These are phyloP conservation scores for Theristus sp. DNA, from an alignment of 2,888 invertebrate species.

Conservation along the genomic window DNA sequence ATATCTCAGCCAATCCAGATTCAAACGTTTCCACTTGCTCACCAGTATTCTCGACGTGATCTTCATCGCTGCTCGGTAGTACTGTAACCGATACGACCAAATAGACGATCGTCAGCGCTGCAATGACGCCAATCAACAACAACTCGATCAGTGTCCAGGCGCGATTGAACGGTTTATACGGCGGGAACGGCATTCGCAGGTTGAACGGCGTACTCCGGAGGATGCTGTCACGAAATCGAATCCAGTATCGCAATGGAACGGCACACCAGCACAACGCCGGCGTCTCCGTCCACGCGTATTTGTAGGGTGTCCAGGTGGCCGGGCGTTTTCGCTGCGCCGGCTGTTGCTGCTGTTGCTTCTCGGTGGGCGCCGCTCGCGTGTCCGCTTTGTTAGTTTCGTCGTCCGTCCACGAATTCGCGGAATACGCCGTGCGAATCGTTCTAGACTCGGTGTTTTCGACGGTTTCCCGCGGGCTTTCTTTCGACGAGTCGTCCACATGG, in stretches of 20 bases:
- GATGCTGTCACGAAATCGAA: background rate
- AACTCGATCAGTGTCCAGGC: background rate
- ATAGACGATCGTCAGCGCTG: background rate
- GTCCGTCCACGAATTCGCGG: too few species aligned
- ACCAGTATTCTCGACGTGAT: background rate
- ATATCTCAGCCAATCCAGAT: background rate
- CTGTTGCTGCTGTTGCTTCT: too few species aligned
- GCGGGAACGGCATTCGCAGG: background rate
- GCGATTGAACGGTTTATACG: background rate
- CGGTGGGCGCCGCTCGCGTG: too few species aligned
- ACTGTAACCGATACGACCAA: too few species aligned
- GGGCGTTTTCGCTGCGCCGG: too few species aligned
- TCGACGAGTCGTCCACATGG: too few species aligned
- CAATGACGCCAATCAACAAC: background rate
- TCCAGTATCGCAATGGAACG: background rate
- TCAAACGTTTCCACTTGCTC: too few species aligned
- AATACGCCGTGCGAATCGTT: too few species aligned
- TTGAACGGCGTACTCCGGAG: background rate
- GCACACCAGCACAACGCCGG: background rate
- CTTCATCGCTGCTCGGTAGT: too few species aligned
- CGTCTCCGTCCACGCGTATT: background rate
- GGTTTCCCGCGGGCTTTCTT: too few species aligned
- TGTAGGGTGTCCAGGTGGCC: background rate
- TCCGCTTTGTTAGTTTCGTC: too few species aligned
- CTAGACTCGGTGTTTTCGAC: too few species aligned